Evolutionary conservation across 2,888 invertebrate genomes (phyloP).

Genomic region (Aspidapion aeneum): DNA sequence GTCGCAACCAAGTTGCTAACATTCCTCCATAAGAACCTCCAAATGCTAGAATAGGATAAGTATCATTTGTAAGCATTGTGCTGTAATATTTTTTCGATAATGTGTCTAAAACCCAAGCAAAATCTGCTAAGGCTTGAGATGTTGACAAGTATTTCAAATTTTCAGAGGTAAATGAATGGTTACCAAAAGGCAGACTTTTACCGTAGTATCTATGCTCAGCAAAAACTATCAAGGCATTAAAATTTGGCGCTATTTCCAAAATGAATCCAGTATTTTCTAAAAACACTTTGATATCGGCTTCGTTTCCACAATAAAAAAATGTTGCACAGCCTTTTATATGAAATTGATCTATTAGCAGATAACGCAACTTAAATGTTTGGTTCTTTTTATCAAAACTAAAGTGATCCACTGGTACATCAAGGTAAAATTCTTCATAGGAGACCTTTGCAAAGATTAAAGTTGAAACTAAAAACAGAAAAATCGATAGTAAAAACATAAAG

Average conservation of each 20-base stretch:
- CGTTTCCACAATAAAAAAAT: slow-evolving; percentile 94
- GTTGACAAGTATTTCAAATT: slow-evolving; percentile 80
- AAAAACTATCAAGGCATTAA: slow-evolving; percentile 80
- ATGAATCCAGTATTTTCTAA: slow-evolving; percentile 90
- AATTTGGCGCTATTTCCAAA: slow-evolving; percentile 83
- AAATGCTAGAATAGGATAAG: slow-evolving; percentile 78
- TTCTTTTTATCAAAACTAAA: slow-evolving; percentile 65
- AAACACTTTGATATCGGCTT: slow-evolving; percentile 87
- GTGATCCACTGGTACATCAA: slow-evolving; percentile 77
- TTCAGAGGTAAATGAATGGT: slow-evolving; percentile 61
- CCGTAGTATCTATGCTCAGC: slow-evolving; percentile 98
- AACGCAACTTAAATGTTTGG: slow-evolving; percentile 72
- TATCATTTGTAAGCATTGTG: slow-evolving; percentile 37
- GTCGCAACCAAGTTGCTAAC: slow-evolving; percentile 93
- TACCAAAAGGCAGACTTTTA: slow-evolving; percentile 81
- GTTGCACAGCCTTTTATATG: slow-evolving; percentile 75
- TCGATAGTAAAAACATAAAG: neutral
- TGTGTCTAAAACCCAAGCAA: slow-evolving; percentile 69
- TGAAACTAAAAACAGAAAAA: slow-evolving; percentile 11
- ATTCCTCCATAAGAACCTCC: slow-evolving; percentile 96
- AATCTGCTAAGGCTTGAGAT: slow-evolving; percentile 93
- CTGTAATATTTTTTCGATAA: slow-evolving; percentile 46
- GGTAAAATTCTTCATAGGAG: slow-evolving; percentile 37
- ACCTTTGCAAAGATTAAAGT: slow-evolving; percentile 23
- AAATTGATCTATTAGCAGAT: slow-evolving; percentile 73